phyloP scores from a whole-genome alignment of 2,888 invertebrate species.

The Cephus sareptanus region DNA sequence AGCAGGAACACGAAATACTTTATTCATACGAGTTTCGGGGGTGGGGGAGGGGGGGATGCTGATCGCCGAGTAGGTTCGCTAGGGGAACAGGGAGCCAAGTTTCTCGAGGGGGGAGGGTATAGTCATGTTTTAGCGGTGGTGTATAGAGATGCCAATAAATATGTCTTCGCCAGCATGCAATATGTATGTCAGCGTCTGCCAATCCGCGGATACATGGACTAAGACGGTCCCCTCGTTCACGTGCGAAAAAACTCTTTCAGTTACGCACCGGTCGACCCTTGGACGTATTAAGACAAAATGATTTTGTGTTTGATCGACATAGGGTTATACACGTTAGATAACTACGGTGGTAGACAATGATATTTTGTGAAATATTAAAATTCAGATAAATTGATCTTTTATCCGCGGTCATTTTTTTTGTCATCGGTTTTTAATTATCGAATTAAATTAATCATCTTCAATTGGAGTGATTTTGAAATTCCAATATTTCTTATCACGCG shows the following conservation, averaged over 20 bases:
- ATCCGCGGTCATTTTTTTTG: no score
- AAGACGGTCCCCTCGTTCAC: not conserved
- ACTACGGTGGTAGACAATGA: not conserved
- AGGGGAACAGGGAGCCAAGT: not conserved
- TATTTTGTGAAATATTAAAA: not conserved
- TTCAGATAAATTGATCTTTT: not conserved
- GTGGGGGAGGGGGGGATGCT: constrained; percentile 18
- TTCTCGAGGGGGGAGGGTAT: not conserved
- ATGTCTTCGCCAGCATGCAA: constrained; percentile 58
- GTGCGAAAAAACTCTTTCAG: not conserved
- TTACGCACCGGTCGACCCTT: constrained; percentile 25
- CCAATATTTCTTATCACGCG: no score
- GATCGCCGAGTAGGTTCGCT: constrained; percentile 11
- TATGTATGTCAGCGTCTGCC: constrained; percentile 56
- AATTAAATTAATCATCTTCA: no score
- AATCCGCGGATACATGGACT: constrained; percentile 38
- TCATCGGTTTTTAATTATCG: no score
- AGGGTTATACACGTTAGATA: not conserved
- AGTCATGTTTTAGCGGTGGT: constrained; percentile 47
- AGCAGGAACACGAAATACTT: constrained; percentile 48
- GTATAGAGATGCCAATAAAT: constrained; percentile 60
- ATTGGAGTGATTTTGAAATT: no score
- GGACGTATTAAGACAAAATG: constrained; percentile 47
- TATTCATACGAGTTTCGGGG: constrained; percentile 43
- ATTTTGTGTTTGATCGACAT: not conserved